Base-by-base conservation (phyloP, 1,140 invertebrate genomes). In the Brachionus calyciflorus region DNA sequence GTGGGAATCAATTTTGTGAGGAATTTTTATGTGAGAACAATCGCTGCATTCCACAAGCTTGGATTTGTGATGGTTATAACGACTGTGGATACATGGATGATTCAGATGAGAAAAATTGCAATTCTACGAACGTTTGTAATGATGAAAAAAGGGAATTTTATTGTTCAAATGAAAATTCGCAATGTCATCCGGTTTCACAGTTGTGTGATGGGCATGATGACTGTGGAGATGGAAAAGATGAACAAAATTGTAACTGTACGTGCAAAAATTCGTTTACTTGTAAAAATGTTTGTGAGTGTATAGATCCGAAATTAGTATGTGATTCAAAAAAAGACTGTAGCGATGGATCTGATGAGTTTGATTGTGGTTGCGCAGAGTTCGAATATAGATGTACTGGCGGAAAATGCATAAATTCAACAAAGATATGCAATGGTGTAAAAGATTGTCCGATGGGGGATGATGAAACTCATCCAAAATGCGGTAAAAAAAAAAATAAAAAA, bases 381-480 rank as follows among this genome's bases (percentile, higher is more conserved):
- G 37, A 77, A 37, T 78, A 60, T 44, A 51, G 30, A 24, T 78
- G 77, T 37, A 44, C 37, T 55, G 60, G 49, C 6, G 57, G 57
- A 87, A 89, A 70, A 81, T 79, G 78, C 19, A 77, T 79, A 19
- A 57, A 60, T 40, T 65, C 0, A 40, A 76, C 48, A 63, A 79
- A 40, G 19, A 21, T 82, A 1, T 82, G 81, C 78, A 79, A 82
- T 69, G 80, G 78, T 3, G 12, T 63, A 6, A 69, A 60, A 41
- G 79, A 82, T 40, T 91, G 90, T 80, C 78, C 79, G 19, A 82
- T 81, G 49, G 79, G 78, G 2, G 78, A 79, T 9, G 81, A 84
- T 24, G 82, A 87, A 75, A 73, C 5, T 0, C 51, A 73, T 73
- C 69, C 69, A n/a, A 10, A 19, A 2, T 73, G 69, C 46, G 33